Percentiles rank a stretch among this genome's conserved stretches.
Conservation (phyloP, 2,113 vertebrate genomes). For the Apteryx owenii region DNA sequence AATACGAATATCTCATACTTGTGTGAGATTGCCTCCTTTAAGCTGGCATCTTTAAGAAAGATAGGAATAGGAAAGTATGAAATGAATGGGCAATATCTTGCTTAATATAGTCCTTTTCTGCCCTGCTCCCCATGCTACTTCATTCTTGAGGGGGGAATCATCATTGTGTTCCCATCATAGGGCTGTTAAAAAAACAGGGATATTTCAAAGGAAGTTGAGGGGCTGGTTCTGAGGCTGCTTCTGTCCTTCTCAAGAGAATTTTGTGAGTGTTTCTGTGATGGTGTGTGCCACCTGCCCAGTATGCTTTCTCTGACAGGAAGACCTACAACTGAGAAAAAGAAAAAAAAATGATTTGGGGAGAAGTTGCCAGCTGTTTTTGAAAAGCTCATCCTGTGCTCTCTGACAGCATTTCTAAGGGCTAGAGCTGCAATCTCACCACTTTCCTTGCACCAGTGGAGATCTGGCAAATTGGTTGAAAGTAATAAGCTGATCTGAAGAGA, state of each 20-base stretch:
- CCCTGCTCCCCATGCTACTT: not conserved
- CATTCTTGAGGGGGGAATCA: not conserved
- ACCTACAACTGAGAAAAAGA: not conserved
- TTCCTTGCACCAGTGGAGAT: not conserved
- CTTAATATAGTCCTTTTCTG: not conserved
- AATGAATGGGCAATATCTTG: not conserved
- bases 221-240: slow-evolving; percentile 19
- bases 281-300: slow-evolving; percentile 3
- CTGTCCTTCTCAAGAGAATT: not conserved
- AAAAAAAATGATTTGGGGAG: not conserved
- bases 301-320: not conserved
- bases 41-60: not conserved
- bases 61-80: not conserved
- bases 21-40: not conserved
- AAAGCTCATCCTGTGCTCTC: not conserved
- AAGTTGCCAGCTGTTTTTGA: not conserved
- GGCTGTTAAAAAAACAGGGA: not conserved
- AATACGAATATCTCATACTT: not conserved
- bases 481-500: slow-evolving; percentile 16
- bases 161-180: not conserved
- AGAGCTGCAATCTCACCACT: not conserved
- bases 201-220: not conserved
- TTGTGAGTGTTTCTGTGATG: not conserved
- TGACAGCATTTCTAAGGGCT: not conserved
- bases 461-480: not conserved